Percentiles rank a stretch among this genome's conserved stretches.
Evolutionary conservation across 2,888 invertebrate species (phyloP).

Genomic region (Pinctada fucata): DNA sequence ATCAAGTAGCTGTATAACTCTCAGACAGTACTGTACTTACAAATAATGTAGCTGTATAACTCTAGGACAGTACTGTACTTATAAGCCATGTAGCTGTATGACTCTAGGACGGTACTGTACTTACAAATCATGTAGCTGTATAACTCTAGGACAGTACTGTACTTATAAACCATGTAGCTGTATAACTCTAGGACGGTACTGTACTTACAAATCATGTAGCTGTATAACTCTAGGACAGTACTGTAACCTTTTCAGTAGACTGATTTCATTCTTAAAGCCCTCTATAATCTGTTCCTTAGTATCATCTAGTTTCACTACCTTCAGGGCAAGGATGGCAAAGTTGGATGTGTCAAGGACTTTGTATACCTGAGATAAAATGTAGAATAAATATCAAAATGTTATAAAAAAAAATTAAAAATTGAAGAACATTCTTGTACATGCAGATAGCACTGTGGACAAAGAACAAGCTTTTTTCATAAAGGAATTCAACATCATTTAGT

Average conservation of each 20-base stretch:
- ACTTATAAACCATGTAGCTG: too few relatives aligned
- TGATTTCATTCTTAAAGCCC: conserved; percentile 93
- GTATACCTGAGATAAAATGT: conserved; percentile 67
- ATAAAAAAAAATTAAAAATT: not conserved
- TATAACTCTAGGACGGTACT: not conserved
- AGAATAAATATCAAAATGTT: not conserved
- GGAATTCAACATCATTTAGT: too few relatives aligned
- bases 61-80: too few relatives aligned
- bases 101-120: conserved; percentile 90
- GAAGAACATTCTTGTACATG: not conserved
- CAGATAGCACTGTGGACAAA: too few relatives aligned
- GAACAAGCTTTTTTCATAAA: too few relatives aligned
- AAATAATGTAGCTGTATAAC: too few relatives aligned
- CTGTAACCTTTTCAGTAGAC: conserved; percentile 88
- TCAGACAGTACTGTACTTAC: too few relatives aligned
- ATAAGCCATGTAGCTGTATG: conserved; percentile 92
- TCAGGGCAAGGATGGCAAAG: conserved; percentile 84
- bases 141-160: too few relatives aligned
- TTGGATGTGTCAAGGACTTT: conserved; percentile 81
- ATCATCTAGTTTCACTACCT: conserved; percentile 87
- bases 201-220: conserved; percentile 90
- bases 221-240: conserved; percentile 89
- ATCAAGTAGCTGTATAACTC: too few relatives aligned
- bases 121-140: too few relatives aligned
- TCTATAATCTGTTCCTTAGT: conserved; percentile 84